Percentiles rank a stretch among this genome's conserved stretches.
These are phyloP conservation scores for Pseudorhombus dupliciocellatus DNA, from an alignment of 2,113 vertebrate genomes.

Conservation along the genomic window DNA sequence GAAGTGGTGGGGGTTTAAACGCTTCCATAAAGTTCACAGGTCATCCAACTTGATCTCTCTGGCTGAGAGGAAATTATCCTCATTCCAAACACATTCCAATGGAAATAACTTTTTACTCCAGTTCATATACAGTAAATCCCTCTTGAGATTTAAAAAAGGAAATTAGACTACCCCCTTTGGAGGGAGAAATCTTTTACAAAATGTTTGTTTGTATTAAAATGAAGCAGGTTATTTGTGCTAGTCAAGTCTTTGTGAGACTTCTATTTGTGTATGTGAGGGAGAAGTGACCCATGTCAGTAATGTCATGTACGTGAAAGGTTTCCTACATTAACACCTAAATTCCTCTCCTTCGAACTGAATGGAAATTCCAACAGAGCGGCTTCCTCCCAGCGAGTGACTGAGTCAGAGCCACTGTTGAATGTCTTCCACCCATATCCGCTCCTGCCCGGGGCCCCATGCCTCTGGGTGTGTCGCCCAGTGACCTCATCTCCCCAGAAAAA, in stretches of 20 bases:
- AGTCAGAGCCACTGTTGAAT: conserved; percentile 35
- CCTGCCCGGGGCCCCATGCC: conserved; percentile 22
- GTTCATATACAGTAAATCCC: background rate
- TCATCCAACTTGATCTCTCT: conserved; percentile 28
- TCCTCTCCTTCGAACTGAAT: conserved; percentile 36
- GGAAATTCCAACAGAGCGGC: conserved; percentile 53
- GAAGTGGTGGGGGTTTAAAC: conserved; percentile 28
- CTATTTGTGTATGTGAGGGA: conserved; percentile 12
- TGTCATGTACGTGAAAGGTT: conserved; percentile 6
- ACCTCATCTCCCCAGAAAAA: conserved; percentile 70
- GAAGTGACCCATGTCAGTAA: background rate
- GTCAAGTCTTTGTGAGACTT: background rate
- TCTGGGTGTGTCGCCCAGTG: conserved; percentile 69
- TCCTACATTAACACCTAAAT: conserved; percentile 25
- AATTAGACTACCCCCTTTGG: background rate
- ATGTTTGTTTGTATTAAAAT: no score
- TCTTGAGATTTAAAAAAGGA: background rate
- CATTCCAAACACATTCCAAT: conserved; percentile 62
- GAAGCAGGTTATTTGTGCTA: no score
- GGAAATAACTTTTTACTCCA: background rate
- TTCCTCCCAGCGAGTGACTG: conserved; percentile 54
- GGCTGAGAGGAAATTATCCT: conserved; percentile 50
- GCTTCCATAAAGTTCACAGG: conserved; percentile 26
- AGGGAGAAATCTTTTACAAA: background rate
- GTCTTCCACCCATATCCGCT: conserved; percentile 52